Percentiles rank a stretch among this genome's conserved stretches.
Evolutionary conservation across 1,140 invertebrate genomes (phyloP).

Genomic region (Philotrypesis tridentata): DNA sequence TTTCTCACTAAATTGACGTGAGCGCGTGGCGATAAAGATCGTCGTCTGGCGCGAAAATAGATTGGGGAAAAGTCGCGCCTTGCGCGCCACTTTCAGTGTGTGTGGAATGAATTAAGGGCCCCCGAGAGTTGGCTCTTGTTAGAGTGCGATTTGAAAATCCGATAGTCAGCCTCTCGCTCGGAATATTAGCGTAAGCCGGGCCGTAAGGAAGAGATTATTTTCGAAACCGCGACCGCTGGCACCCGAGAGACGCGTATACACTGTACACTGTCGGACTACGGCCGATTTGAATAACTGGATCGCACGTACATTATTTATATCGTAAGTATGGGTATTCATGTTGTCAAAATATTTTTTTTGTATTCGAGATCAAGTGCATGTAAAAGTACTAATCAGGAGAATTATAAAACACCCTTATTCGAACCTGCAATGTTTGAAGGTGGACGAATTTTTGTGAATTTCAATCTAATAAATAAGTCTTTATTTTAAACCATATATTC

Average conservation of each 20-base stretch:
- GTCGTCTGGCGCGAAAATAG: constrained; percentile 30
- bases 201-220: constrained; percentile 3
- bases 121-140: neutral
- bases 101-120: neutral
- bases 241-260: neutral
- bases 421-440: too few species aligned
- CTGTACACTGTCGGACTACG: neutral
- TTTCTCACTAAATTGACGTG: constrained; percentile 7
- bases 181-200: neutral
- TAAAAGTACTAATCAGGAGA: too few species aligned
- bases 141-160: constrained; percentile 17
- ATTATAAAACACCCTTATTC: too few species aligned
- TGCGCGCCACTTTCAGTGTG: neutral
- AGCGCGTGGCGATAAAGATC: constrained; percentile 16
- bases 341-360: neutral
- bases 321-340: neutral
- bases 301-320: neutral
- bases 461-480: too few species aligned
- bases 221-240: neutral
- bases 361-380: too few species aligned
- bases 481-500: too few species aligned
- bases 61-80: constrained; percentile 33
- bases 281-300: too few species aligned
- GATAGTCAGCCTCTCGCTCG: neutral
- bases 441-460: too few species aligned